Evolutionary conservation across 2,113 vertebrate genomes (phyloP).

Genomic region (Thunnus thynnus): DNA sequence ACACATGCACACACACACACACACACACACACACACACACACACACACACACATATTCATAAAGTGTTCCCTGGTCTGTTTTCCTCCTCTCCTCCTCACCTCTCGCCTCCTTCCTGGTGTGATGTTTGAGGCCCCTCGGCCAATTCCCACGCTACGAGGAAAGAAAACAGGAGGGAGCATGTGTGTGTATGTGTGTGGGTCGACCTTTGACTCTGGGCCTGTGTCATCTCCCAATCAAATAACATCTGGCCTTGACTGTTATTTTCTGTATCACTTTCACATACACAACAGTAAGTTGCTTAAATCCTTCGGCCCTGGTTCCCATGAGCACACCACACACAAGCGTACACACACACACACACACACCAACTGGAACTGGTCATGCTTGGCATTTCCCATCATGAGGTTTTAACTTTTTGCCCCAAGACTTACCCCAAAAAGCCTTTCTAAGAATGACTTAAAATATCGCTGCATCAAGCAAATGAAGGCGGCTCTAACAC

Average conservation of each 20-base stretch:
- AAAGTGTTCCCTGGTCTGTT: constrained; percentile 40
- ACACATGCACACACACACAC: not conserved
- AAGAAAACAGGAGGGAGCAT: constrained; percentile 71
- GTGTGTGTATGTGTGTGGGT: constrained; percentile 41
- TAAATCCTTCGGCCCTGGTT: constrained; percentile 50
- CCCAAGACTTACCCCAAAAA: not conserved
- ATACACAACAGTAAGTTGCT: constrained; percentile 45
- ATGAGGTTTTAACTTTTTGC: not conserved
- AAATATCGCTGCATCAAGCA: not conserved
- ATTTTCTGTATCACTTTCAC: constrained; percentile 47
- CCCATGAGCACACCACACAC: constrained; percentile 44
- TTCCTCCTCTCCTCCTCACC: constrained; percentile 61
- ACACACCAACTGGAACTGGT: constrained; percentile 6
- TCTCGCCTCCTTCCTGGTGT: constrained; percentile 74
- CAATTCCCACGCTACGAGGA: constrained; percentile 77
- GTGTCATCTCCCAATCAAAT: constrained; percentile 64
- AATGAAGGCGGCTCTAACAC: not conserved
- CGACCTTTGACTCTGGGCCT: constrained; percentile 57
- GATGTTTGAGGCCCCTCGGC: constrained; percentile 63
- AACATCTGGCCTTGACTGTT: constrained; percentile 70
- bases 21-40: not conserved
- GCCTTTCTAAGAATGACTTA: not conserved
- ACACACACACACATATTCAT: not conserved
- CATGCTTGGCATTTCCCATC: constrained; percentile 12
- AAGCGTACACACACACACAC: not conserved